Base-by-base conservation (phyloP, 2,888 invertebrate genomes). In the Drosophila mimetica region DNA sequence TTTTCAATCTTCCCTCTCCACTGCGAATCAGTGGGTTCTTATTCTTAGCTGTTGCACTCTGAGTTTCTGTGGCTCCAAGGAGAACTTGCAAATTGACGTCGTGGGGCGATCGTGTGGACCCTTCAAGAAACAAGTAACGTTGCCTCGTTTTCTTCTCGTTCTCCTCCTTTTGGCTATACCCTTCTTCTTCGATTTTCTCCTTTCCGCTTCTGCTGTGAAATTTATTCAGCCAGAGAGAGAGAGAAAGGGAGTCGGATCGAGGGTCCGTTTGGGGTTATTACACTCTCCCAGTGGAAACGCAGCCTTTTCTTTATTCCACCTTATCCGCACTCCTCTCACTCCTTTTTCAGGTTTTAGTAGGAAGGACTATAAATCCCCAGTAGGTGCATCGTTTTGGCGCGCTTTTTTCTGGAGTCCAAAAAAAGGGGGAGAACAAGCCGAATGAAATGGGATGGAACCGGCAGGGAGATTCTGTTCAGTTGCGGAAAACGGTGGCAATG, bases 41-140 rank as follows among this genome's bases (percentile, higher is more conserved):
- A 9, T 44, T 59, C 60, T 34, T 34, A 9, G 22, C 25, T 18
- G 57, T 60, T 4, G 51, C 46, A 32, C 30, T 9, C 52, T n/a
- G 34, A 30, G 46, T 64, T 28, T 50, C 63, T 47, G 52, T 51
- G 66, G 66, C 69, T 53, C 42, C 73, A 67, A 70, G 79, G 50
- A 79, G 70, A 86, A 77, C 86, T 83, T 86, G 84, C 84, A 81
- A 86, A 81, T 81, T 81, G 80, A 77, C 86, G 73, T 83, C 71
- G 84, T 69, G 84, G 75, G 71, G 83, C 75, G 67, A 74, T 75
- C 67, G 72, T 67, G 80, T 66, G 84, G 75, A 80, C 84, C 81
- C 84, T 81, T 83, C 60, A 61, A 71, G 67, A 71, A 79, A 76
- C 79, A 76, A 82, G 76, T 70, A 85, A 74, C 64, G 50, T 67